Evolutionary conservation across 1,140 invertebrate species (phyloP), one percentile per base, ranked within the genome.

Genomic region (Chironomus tepperi): DNA sequence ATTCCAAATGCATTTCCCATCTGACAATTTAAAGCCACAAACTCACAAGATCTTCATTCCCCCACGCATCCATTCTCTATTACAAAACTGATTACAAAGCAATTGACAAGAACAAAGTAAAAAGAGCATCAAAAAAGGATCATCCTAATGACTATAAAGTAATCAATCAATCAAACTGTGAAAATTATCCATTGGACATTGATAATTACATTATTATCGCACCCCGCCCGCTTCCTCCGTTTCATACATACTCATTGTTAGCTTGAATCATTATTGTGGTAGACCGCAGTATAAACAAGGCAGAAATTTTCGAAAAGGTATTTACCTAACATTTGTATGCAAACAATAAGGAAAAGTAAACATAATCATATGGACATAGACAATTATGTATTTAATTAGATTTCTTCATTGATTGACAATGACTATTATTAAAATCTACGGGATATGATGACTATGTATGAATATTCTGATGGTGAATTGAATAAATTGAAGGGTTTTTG

Each of bases 111-210:
- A n/a, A 57, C 47, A 57, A 15, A 57, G 12, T 15, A 57, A n/a
- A 34, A 34, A 34, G 24, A 34, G 24, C 24, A 34, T 12, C n/a
- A 57, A 57, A 57, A 57, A 57, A 57, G 47, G 0, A 57, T 15
- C 24, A 57, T 15, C 24, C 16, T 70, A 70, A 70, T 70, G 65
- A 70, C n/a, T 70, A 19, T 70, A 19, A 70, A 70, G 65, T 70
- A 70, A 70, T 70, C 65, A 70, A 70, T 70, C 65, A 70, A 70
- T 70, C 65, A 19, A 70, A 57, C 47, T 57, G 47, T 57, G 47
- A 57, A 57, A 57, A 57, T 57, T 57, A 57, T 57, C 47, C 47
- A 57, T 57, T 57, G 12, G 47, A 57, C 47, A 57, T n/a, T 57
- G 47, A 57, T 57, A 57, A 57, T 57, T 57, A 57, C 47, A 57